These are phyloP conservation scores for Oreonectes daqikongensis DNA, from an alignment of 2,797 vertebrate species.

Conservation along the genomic window DNA sequence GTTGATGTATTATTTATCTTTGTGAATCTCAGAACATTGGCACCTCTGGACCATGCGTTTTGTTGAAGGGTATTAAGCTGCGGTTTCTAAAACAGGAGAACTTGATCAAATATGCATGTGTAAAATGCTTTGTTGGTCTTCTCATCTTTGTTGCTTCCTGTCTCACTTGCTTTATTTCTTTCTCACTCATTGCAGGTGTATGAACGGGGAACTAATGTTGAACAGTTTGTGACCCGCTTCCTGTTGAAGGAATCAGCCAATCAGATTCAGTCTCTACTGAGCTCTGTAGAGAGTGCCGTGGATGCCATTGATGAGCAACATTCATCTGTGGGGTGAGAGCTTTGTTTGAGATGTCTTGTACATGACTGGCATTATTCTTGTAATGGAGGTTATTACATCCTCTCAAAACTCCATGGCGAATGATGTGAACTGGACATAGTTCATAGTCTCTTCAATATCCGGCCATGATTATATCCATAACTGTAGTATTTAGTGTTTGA, in stretches of 20 bases:
- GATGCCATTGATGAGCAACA: slow-evolving; percentile 96
- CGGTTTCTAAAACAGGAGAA: slow-evolving; percentile 25
- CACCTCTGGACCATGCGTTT: slow-evolving; percentile 9
- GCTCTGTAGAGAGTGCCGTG: slow-evolving; percentile 94
- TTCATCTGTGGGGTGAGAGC: slow-evolving; percentile 45
- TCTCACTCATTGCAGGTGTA: slow-evolving; percentile 81
- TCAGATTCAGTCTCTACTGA: slow-evolving; percentile 95
- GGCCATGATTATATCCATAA: neutral
- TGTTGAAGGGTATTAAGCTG: slow-evolving; percentile 33
- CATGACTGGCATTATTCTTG: neutral
- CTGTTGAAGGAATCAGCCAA: slow-evolving; percentile 94
- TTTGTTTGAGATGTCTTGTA: neutral
- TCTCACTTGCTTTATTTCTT: neutral
- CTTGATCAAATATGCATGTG: slow-evolving; percentile 49
- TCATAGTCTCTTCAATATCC: slow-evolving; percentile 2
- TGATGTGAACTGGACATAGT: neutral
- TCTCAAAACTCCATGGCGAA: neutral
- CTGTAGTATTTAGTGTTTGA: neutral
- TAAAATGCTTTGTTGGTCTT: slow-evolving; percentile 4
- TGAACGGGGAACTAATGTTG: slow-evolving; percentile 89
- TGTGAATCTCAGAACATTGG: slow-evolving; percentile 32
- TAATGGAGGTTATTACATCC: neutral
- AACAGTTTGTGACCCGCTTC: slow-evolving; percentile 97
- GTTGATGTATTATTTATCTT: slow-evolving; percentile 38
- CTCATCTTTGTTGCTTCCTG: neutral